Base-by-base conservation (phyloP, 2,888 invertebrate species). In the Noctua janthe region DNA sequence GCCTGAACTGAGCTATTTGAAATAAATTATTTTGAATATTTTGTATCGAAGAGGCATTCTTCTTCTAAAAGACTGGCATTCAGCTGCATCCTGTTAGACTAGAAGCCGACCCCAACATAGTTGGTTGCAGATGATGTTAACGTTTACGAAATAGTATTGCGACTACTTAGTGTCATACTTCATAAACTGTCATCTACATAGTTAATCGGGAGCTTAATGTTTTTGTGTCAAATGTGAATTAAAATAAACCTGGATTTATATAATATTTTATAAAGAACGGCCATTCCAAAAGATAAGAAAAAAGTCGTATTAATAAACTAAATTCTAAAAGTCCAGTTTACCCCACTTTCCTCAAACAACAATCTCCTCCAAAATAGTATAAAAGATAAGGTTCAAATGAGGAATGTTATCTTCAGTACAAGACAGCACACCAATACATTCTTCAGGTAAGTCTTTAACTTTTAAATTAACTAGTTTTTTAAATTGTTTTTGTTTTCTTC, bases 361-460 rank as follows among this genome's bases (percentile, higher is more conserved):
- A 71, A 17, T 71, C 0, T 13, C 10, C 17, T 56, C 29, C 20
- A 13, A 76, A 35, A 23, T 7, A 59, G 23, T 76, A 74, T 77
- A 77, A 74, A 74, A 64, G 75, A 11, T 20, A 7, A 11, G 29
- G 23, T 51, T 29, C 1, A 29, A 64, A 39, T 23, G 1, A 64
- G 43, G 39, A 43, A 51, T 20, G 35, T 74, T 74, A 64, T 74
- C 29, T 64, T 29, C 75, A 74, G n/a, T 64, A n/a, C 49, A 6
- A 62, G 20, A 17, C 39, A 64, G 35, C 47, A 20, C 49, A 62
- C 1, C 20, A 43, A 23, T 23, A 39, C 23, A 66, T n/a, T 1
- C 49, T 74, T 29, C 74, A 51, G 67, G 78, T 76, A 76, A 78
- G 66, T 59, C 3, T 39, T 73, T 13, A 35, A 11, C 4, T 29